A percentile compares a stretch with the other conserved stretches of the same genome.
phyloP scores from a whole-genome alignment of 2,113 vertebrate genomes.

The Callithrix jacchus region DNA sequence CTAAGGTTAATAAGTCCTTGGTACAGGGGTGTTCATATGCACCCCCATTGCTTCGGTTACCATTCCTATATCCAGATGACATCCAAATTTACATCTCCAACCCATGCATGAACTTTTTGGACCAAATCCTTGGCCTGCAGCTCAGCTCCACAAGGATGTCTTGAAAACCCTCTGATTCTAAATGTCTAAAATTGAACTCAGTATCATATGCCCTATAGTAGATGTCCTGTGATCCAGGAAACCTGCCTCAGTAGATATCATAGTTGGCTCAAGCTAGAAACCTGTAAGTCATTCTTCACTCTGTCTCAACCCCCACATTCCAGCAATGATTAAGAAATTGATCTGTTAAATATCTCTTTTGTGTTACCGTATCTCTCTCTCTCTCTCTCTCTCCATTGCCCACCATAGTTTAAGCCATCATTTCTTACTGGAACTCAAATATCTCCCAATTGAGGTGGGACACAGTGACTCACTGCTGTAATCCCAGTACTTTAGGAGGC shows the following conservation, averaged over 20 bases:
- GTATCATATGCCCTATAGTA: not conserved
- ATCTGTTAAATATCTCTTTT: not conserved
- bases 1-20: not conserved
- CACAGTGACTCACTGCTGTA: too few relatives aligned
- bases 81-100: not conserved
- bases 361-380: not conserved
- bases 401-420: not conserved
- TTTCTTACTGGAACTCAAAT: not conserved
- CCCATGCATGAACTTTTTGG: not conserved
- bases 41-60: not conserved
- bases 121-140: not conserved
- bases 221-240: not conserved
- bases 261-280: not conserved
- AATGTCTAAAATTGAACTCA: not conserved
- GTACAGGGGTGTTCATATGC: not conserved
- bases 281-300: not conserved
- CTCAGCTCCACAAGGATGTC: not conserved
- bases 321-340: not conserved
- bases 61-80: not conserved
- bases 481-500: too few relatives aligned
- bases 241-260: not conserved
- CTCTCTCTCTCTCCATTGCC: not conserved
- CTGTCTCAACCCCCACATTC: not conserved
- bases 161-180: not conserved
- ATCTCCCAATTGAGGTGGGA: not conserved